Base-by-base conservation (phyloP, 2,113 vertebrate genomes). In the Vanacampus margaritifer region DNA sequence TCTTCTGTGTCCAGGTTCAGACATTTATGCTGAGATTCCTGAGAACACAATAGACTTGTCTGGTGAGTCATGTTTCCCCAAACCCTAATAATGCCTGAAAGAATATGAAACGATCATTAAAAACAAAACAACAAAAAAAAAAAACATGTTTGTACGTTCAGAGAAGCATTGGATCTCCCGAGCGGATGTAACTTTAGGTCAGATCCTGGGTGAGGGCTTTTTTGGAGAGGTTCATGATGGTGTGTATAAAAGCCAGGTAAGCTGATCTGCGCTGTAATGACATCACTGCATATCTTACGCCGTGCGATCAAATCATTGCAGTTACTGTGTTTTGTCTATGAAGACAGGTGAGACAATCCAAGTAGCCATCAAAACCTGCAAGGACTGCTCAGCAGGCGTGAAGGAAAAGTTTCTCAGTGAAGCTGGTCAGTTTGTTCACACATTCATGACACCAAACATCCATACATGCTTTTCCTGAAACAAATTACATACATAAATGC, bases 331-430 rank as follows among this genome's bases (percentile, higher is more conserved):
- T 16, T 60, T 62, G 37, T 71, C 68, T 59, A 0, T 84, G 24
- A 79, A 96, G 95, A 93, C 85, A 0, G 95, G 95, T 10, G 94
- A 95, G 68, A 80, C 78, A 53, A 53, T 94, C 53, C 85, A 59
- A 0, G 96, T 98, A 10, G 97, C 97, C 0, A 92, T 98, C 53
- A 98, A 98, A 91, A 98, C 95, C 6, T 98, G 97, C 68, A 98
- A 98, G 84, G 93, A 96, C 65, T 94, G 93, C 35, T 89, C 93
- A 1, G 84, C 78, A 0, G 95, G 96, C 3, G 94, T 96, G 13
- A 96, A 93, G 78, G 95, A 98, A 65, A 98, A 98, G 81, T 98
- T 98, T 78, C 91, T 98, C 77, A 95, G 94, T 0, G 97, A 98
- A 89, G 97, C 96, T 0, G 92, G 97, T 98, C 83, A 89, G 89